phyloP scores from a whole-genome alignment of 2,797 vertebrate genomes.

The Bucorvus abyssinicus region DNA sequence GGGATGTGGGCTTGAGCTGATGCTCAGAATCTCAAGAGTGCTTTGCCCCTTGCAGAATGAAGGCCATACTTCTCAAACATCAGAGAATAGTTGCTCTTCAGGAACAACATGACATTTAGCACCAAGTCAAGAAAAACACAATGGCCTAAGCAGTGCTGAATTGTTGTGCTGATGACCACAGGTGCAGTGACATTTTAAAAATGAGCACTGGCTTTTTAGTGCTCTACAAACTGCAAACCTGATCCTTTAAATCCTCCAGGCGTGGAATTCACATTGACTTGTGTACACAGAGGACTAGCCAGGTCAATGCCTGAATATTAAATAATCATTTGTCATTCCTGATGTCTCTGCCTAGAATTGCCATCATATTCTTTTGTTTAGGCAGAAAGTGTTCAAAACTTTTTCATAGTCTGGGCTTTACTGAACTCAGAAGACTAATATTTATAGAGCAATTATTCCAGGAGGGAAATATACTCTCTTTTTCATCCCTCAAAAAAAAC shows the following conservation, averaged over 20 bases:
- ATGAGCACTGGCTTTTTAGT: conserved; percentile 12
- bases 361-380: neutral
- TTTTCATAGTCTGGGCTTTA: neutral
- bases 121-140: neutral
- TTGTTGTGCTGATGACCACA: neutral
- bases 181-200: conserved; percentile 47
- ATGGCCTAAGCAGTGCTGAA: neutral
- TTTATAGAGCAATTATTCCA: conserved; percentile 12
- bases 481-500: neutral
- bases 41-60: neutral
- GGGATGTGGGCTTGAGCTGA: neutral
- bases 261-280: neutral
- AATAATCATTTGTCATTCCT: neutral
- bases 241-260: conserved; percentile 18
- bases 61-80: neutral
- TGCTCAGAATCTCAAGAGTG: neutral
- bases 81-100: neutral
- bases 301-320: conserved; percentile 6
- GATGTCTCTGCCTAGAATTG: neutral
- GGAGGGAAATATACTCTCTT: neutral
- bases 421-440: neutral
- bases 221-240: neutral
- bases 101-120: neutral
- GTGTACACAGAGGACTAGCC: neutral
- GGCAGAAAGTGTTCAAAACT: neutral